phyloP scores from a whole-genome alignment of 2,888 invertebrate species.

The Muscina levida region DNA sequence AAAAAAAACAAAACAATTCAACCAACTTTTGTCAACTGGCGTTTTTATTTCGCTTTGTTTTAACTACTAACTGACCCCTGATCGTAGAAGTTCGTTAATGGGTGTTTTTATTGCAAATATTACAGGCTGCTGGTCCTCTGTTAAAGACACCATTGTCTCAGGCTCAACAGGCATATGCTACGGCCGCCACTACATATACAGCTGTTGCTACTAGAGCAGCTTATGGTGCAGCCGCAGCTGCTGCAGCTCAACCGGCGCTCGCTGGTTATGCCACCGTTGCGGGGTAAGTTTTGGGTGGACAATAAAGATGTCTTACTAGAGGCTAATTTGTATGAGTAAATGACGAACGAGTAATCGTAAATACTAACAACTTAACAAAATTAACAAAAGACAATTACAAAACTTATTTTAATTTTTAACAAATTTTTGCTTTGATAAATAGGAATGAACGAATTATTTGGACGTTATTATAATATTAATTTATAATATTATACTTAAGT shows the following conservation, averaged over 20 bases:
- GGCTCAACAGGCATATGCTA: constrained; percentile 93
- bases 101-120: constrained; percentile 41
- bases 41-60: constrained; percentile 37
- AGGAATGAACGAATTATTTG: too few relatives aligned
- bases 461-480: too few relatives aligned
- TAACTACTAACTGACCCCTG: constrained; percentile 32
- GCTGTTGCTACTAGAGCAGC: constrained; percentile 92
- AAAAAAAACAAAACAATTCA: constrained; percentile 12
- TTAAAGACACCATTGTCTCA: constrained; percentile 89
- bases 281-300: constrained; percentile 83
- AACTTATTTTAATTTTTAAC: too few relatives aligned
- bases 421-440: too few relatives aligned
- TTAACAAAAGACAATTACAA: too few relatives aligned
- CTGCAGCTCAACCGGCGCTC: constrained; percentile 82
- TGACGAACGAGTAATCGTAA: too few relatives aligned
- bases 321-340: too few relatives aligned
- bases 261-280: constrained; percentile 88
- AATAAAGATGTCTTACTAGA: too few relatives aligned
- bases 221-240: constrained; percentile 88
- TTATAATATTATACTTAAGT: too few relatives aligned
- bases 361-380: too few relatives aligned
- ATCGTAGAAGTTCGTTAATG: constrained; percentile 32
- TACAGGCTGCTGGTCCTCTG: constrained; percentile 87
- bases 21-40: constrained; percentile 24
- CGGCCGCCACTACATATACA: constrained; percentile 92